phyloP scores from a whole-genome alignment of 2,113 vertebrate genomes.

The Indicator maculatus region DNA sequence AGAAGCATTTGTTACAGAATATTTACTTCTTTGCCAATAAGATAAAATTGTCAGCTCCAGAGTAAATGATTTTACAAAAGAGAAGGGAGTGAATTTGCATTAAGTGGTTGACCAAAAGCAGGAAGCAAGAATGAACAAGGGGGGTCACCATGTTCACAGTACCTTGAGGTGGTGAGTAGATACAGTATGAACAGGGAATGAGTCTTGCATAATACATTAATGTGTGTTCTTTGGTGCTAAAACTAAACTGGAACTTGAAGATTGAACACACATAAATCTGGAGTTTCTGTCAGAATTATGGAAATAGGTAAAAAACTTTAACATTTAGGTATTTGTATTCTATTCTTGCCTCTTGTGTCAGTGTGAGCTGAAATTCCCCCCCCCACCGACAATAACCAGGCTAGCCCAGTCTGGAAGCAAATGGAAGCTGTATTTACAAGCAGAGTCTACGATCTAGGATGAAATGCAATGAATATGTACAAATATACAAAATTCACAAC shows the following conservation, averaged over 20 bases:
- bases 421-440: too few species aligned
- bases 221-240: not conserved
- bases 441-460: too few species aligned
- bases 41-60: not conserved
- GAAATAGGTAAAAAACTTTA: not conserved
- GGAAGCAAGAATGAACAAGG: not conserved
- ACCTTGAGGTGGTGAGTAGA: not conserved
- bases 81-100: not conserved
- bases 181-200: not conserved
- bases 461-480: too few species aligned
- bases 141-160: not conserved
- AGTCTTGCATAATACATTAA: not conserved
- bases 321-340: not conserved
- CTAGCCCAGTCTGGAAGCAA: too few species aligned
- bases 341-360: not conserved
- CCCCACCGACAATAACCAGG: too few species aligned
- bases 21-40: not conserved
- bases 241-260: not conserved
- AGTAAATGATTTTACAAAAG: not conserved
- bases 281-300: not conserved
- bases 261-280: not conserved
- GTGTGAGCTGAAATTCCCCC: too few species aligned
- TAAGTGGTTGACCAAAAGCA: not conserved
- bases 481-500: too few species aligned
- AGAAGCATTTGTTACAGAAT: not conserved